Evolutionary conservation across 2,113 vertebrate species (phyloP), one percentile per base, ranked within the genome.

Genomic region (Antigone vipio): DNA sequence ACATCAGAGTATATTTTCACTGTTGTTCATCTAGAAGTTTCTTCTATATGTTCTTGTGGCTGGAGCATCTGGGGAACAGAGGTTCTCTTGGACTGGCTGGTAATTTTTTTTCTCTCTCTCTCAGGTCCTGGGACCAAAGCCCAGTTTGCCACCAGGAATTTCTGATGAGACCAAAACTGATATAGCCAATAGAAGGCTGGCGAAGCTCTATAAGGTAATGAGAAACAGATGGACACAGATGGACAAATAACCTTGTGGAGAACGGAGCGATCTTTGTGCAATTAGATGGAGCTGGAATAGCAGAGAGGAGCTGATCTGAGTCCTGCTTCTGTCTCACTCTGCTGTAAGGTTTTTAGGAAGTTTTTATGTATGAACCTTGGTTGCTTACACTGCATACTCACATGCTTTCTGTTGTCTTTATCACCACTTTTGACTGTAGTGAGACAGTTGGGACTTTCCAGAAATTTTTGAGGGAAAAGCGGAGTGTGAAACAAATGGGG

Each of bases 201-300:
- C 99, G 66, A 99, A 99, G 96, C 99, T 99, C 42, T 99, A 99
- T 96, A 99, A 99, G 99, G 99, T 99, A 84, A 94, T 0, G 2
- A 55, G 69, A 76, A 96, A 15, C 45, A 56, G 55, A 56, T 32
- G 55, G 55, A 56, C 30, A 32, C 71, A 81, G n/a, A n/a, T n/a
- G n/a, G 74, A 60, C 32, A 22, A 40, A 40, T 19, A 72, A 20
- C 40, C 26, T 26, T 23, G 35, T 40, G 55, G 69, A 62, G 73
- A 68, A 8, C 8, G 15, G 82, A 23, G 32, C 52, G 27, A 30
- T 76, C 40, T 53, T 44, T 63, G 74, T 2, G 7, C 44, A 49
- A 3, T 50, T 20, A 38, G 34, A 7, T 73, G 78, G 81, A 88
- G 55, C 49, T 88, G 74, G 34, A 79, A 29, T 13, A 78, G 66